Base-by-base conservation (phyloP, 2,113 vertebrate genomes). In the Corydoras sp. region DNA sequence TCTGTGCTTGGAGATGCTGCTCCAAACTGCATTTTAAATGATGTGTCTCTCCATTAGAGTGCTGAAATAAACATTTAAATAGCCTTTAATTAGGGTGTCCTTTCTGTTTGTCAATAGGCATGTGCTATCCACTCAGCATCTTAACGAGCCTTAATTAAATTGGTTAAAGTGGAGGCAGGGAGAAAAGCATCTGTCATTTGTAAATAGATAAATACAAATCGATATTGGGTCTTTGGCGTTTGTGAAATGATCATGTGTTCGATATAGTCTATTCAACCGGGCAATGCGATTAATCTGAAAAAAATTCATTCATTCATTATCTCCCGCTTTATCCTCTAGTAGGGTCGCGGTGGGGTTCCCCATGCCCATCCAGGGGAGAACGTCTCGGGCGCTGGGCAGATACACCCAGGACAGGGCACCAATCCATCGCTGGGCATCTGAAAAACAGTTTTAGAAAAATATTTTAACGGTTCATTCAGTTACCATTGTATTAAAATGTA, bases 71-170 rank as follows among this genome's bases (percentile, higher is more conserved):
- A 88, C 85, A 86, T 89, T 88, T 89, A 89, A 89, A 90, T 83
- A 85, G 83, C 86, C 82, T 88, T 88, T 90, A 90, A 91, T 91
- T 88, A 89, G 85, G 73, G 83, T 89, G 88, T 88, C 88, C 87
- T 88, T 88, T 86, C 78, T 75, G 76, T 77, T 79, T 81, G 86
- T 88, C 88, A 79, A 89, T 86, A 87, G 85, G 85, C 87, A 83
- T 85, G 82, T 81, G 80, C 83, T 88, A 88, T 87, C 85, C 85
- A 85, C 87, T 87, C 86, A 85, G 84, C 84, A 85, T 83, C 83
- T 85, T 88, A 90, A 89, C 85, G 86, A 85, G 85, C 85, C 81
- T 82, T 91, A 89, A 88, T 89, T 89, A 87, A 90, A 89, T 84
- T 83, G 83, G 85, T 82, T 87, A 82, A 87, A 86, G 83, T 82